These are phyloP conservation scores for Antechinus flavipes DNA, from an alignment of 2,113 vertebrate genomes.

Conservation along the genomic window DNA sequence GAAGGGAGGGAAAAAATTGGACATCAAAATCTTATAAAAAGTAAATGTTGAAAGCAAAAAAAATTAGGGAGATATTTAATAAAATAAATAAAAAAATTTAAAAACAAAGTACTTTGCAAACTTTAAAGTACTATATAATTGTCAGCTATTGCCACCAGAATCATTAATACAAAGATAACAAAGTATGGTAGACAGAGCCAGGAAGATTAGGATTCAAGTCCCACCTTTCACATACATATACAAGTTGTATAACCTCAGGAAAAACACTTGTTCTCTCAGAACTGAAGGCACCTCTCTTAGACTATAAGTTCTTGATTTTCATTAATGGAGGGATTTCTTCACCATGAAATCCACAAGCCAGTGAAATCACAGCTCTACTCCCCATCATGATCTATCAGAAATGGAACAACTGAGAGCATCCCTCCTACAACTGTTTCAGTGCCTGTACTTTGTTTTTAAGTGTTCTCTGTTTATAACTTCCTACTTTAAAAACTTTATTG, in stretches of 20 bases:
- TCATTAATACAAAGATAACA: neutral
- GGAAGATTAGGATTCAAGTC: neutral
- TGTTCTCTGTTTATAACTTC: neutral
- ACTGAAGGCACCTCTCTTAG: neutral
- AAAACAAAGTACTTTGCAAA: neutral
- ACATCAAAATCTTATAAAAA: too few relatives aligned
- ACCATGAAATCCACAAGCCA: neutral
- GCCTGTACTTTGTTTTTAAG: neutral
- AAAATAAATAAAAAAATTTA: too few relatives aligned
- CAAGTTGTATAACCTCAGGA: too few relatives aligned
- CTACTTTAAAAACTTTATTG: neutral
- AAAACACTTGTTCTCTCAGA: neutral
- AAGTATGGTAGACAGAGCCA: neutral
- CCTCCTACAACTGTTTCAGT: neutral
- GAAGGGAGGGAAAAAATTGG: too few relatives aligned
- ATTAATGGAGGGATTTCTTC: neutral
- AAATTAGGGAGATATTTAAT: too few relatives aligned
- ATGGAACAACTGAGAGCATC: neutral
- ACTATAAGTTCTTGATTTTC: neutral
- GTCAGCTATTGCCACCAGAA: too few relatives aligned
- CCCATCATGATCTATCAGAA: neutral
- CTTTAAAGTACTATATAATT: neutral
- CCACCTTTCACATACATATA: neutral
- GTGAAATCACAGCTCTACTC: neutral
- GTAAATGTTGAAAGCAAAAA: too few relatives aligned